Conservation (phyloP, 1,140 invertebrate genomes). For the Mamestra configurata region DNA sequence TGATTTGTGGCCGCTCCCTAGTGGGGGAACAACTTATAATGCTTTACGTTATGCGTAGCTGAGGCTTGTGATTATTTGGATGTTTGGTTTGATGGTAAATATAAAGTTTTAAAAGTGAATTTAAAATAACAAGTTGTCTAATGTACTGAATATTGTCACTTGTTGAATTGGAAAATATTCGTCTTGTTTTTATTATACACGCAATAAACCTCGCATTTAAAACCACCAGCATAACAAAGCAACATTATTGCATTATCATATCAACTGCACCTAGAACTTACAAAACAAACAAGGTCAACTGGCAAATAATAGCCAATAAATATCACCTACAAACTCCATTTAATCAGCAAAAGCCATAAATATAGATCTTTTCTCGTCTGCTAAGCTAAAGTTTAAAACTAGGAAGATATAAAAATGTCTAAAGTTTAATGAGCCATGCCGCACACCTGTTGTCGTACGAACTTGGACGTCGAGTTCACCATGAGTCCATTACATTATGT, state of each 20-base stretch:
- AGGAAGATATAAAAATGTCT: conserved; percentile 55
- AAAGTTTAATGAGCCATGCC: conserved; percentile 54
- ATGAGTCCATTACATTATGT: background rate
- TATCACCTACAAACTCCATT: conserved; percentile 3
- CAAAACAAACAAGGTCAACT: background rate
- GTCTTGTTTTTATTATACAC: too few relatives aligned
- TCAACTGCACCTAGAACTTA: background rate
- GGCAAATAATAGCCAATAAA: background rate
- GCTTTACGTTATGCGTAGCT: background rate
- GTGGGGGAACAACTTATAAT: background rate
- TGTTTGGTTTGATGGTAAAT: background rate
- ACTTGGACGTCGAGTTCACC: conserved; percentile 5
- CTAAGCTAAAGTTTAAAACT: conserved; percentile 22
- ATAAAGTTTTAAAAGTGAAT: too few relatives aligned
- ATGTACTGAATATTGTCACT: too few relatives aligned
- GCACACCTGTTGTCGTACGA: conserved; percentile 51
- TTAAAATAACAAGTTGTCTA: too few relatives aligned
- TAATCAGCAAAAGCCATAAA: conserved; percentile 38
- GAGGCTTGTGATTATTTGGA: background rate
- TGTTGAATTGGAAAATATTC: too few relatives aligned
- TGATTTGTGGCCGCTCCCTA: conserved; percentile 35
- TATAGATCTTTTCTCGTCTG: conserved; percentile 23
- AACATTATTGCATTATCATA: background rate
- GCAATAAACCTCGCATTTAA: too few relatives aligned
- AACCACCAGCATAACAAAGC: too few relatives aligned